Evolutionary conservation across 2,888 invertebrate species (phyloP), one percentile per base, ranked within the genome.

Genomic region (Lithophane leautieri): DNA sequence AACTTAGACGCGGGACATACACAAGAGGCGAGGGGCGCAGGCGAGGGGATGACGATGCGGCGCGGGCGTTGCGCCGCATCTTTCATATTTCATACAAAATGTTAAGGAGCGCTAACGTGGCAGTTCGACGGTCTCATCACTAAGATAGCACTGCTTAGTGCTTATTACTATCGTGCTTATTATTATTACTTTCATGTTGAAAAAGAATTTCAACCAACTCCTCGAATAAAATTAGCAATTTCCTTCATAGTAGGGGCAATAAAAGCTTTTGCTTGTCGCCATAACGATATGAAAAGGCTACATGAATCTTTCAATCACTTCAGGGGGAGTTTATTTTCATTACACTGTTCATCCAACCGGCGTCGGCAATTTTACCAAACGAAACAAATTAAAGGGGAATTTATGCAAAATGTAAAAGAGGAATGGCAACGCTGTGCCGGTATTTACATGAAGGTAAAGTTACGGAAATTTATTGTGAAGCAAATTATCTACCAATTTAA

Each of bases 241-340:
- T 14, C 42, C 11, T 54, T 65, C 44, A 2, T 77, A 62, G 88
- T 88, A 89, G 50, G 76, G 72, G 40, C 77, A 28, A 50, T 88
- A 72, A 92, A 91, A 91, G 88, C 89, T 87, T 90, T 89, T 83
- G 81, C 84, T 81, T 90, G 90, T 91, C 86, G 70, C 72, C 76
- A 81, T 87, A 90, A 88, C 81, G 77, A 86, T 74, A 65, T 73
- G 76, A 86, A 87, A 85, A 87, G 86, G 78, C 81, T 73, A 82
- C 84, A 86, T 70, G 85, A 81, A 86, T 89, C 87, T 88, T 85
- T 83, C 85, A 86, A 90, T 88, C 87, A 86, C 76, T 86, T 58
- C 44, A 66, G 44, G 56, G 52, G 40, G 72, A 77, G 75, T 86
- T 81, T 79, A 76, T 84, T 84, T 82, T 80, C 71, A 77, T 84